A percentile compares a stretch with the other conserved stretches of the same genome.
phyloP scores from a whole-genome alignment of 2,113 vertebrate species.

The Chionomys nivalis region DNA sequence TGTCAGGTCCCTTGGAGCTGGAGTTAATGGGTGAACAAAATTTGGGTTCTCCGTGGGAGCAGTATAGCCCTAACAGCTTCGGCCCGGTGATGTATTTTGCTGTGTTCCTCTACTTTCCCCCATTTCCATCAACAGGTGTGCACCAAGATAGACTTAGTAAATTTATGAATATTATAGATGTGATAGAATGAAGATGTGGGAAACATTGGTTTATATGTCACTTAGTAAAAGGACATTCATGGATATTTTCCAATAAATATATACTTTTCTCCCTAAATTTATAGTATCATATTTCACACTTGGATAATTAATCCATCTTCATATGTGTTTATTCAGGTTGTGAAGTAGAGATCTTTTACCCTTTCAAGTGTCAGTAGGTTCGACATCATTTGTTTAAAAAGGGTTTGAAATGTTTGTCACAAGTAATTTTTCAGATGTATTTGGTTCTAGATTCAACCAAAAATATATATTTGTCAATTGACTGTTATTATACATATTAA shows the following conservation, averaged over 20 bases:
- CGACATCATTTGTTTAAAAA: conserved; percentile 38
- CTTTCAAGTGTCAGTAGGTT: neutral
- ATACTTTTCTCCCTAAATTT: conserved; percentile 8
- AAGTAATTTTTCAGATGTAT: conserved; percentile 20
- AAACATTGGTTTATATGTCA: neutral
- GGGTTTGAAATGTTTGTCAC: conserved; percentile 12
- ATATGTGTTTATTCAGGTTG: neutral
- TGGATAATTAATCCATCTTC: conserved; percentile 33
- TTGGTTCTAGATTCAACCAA: conserved; percentile 19
- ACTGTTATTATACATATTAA: neutral
- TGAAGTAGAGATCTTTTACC: conserved; percentile 13
- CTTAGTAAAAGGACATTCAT: neutral
- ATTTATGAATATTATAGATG: neutral
- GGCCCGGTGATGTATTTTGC: neutral
- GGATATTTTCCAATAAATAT: neutral
- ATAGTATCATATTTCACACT: neutral
- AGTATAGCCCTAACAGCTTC: neutral
- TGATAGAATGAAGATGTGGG: neutral
- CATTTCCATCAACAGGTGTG: neutral
- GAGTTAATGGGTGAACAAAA: neutral
- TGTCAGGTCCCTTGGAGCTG: neutral
- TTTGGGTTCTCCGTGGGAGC: neutral
- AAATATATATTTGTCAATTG: neutral
- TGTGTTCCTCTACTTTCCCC: neutral
- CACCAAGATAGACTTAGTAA: neutral